phyloP scores from a whole-genome alignment of 2,113 vertebrate species.

The Cepphus grylle region DNA sequence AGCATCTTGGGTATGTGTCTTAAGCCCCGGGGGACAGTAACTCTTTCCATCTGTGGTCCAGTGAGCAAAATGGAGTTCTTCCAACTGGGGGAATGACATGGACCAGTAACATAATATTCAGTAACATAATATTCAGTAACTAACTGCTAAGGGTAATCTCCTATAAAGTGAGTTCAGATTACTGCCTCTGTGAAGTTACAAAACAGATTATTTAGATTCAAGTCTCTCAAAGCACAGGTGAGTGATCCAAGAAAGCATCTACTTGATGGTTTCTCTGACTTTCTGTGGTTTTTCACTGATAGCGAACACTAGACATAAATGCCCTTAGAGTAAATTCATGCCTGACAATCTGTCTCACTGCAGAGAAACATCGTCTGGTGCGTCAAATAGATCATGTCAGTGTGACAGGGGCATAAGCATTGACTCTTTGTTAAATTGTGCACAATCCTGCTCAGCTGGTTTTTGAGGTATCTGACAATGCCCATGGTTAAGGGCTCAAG shows the following conservation, averaged over 20 bases:
- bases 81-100: neutral
- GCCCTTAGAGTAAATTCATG: constrained; percentile 2
- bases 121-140: neutral
- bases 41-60: neutral
- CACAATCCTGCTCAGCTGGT: neutral
- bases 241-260: neutral
- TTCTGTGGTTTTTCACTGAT: neutral
- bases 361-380: neutral
- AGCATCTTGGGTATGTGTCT: neutral
- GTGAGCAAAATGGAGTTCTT: neutral
- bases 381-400: neutral
- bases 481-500: neutral
- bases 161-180: neutral
- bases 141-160: neutral
- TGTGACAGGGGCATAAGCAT: neutral
- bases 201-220: neutral
- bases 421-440: neutral
- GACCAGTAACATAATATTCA: neutral
- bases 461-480: neutral
- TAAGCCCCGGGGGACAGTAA: neutral
- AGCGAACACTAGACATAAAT: neutral
- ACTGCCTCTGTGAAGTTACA: neutral
- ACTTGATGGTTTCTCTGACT: neutral
- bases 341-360: neutral
- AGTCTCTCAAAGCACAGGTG: neutral